Conservation (phyloP, 2,113 vertebrate species). For the Anser brachyrhynchus region DNA sequence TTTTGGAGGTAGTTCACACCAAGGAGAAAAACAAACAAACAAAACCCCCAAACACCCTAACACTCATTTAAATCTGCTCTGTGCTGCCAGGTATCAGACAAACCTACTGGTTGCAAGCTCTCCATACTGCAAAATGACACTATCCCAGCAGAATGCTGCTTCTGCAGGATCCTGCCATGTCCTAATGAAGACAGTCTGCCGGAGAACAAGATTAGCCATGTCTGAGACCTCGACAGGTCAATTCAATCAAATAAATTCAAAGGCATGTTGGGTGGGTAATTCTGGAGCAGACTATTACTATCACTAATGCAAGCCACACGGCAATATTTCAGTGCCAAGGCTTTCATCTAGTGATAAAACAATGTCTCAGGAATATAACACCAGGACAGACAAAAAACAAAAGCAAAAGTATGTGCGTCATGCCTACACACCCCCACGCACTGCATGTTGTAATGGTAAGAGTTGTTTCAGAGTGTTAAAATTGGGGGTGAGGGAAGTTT, state of each 20-base stretch:
- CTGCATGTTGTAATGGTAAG: not conserved
- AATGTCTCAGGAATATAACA: conserved; percentile 19
- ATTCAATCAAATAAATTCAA: conserved; percentile 54
- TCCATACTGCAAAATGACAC: not conserved
- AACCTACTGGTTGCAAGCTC: not conserved
- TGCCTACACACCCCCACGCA: not conserved
- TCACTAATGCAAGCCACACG: conserved; percentile 65
- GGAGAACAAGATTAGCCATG: conserved; percentile 40
- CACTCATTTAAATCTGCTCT: not conserved
- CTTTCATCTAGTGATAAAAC: conserved; percentile 54
- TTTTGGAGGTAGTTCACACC: not conserved
- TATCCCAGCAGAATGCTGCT: not conserved
- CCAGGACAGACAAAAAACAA: conserved; percentile 9
- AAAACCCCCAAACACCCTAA: not conserved
- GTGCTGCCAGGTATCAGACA: not conserved
- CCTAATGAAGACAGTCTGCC: conserved; percentile 46
- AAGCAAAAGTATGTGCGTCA: not conserved
- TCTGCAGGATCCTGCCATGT: not conserved
- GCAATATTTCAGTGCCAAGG: conserved; percentile 27
- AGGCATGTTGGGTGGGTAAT: conserved; percentile 50
- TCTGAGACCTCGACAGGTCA: not conserved
- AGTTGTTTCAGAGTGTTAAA: not conserved
- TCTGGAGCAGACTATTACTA: conserved; percentile 44
- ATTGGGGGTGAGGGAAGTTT: not conserved
- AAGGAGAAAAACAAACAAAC: not conserved